Evolutionary conservation across 2,113 vertebrate species (phyloP).

Genomic region (Aptenodytes forsteri): DNA sequence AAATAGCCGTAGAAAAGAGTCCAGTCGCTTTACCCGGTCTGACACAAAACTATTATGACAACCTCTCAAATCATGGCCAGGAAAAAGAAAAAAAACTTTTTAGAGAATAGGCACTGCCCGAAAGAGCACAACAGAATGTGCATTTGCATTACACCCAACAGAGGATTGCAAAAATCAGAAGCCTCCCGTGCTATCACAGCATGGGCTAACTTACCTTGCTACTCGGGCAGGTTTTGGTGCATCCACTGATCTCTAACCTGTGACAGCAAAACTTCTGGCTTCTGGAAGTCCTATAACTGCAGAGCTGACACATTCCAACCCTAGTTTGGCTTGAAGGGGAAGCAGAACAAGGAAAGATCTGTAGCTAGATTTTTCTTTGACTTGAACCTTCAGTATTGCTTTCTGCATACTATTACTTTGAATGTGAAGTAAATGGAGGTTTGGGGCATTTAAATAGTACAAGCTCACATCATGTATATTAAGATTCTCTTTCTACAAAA

Average conservation of each 20-base stretch:
- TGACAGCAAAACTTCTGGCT: not conserved
- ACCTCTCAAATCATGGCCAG: not conserved
- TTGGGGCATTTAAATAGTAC: not conserved
- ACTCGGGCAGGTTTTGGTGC: not conserved
- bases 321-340: not conserved
- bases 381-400: not conserved
- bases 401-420: not conserved
- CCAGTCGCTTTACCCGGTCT: not conserved
- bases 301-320: not conserved
- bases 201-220: not conserved
- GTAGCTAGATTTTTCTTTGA: not conserved
- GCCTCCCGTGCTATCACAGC: not conserved
- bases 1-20: not conserved
- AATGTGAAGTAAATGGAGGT: not conserved
- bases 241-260: not conserved
- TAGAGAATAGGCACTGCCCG: not conserved
- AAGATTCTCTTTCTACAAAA: not conserved
- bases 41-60: not conserved
- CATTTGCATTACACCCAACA: not conserved
- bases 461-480: not conserved
- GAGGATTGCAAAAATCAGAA: not conserved
- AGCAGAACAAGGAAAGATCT: not conserved
- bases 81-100: not conserved
- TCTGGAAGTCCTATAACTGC: not conserved
- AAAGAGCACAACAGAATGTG: not conserved